Evolutionary conservation across 2,888 invertebrate genomes (phyloP), one percentile per base, ranked within the genome.

Genomic region (Leptinotarsa rubiginosa): DNA sequence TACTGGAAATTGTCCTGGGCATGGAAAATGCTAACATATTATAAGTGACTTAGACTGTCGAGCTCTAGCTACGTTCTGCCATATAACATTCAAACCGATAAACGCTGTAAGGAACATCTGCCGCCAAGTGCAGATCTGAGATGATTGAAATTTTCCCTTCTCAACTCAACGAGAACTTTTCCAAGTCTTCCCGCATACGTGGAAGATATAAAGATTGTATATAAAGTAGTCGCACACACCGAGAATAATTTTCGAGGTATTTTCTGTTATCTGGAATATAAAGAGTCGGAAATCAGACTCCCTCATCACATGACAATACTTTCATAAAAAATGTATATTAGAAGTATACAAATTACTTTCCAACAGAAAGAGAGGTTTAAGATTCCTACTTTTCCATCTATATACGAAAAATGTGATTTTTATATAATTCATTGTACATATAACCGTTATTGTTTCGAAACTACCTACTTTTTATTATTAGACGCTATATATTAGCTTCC

Each of bases 91-190:
- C 20, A 66, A 66, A 70, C 74, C 50, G 74, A 74, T 66, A 50
- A 75, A 70, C 64, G 69, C 70, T 76, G 76, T 76, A 71, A 50
- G 75, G 73, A 75, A 73, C 78, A 76, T 75, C 76, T 75, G 76
- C 73, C 73, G 78, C 76, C 76, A 78, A 74, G 72, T 54, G 70
- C 78, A 78, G 76, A 75, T 72, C 70, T 69, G 47, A 64, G 66
- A 72, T 78, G 76, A 78, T 76, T 78, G 78, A 76, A 76, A 75
- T 75, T 73, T 69, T 54, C 66, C 66, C 66, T 54, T 72, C 69
- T 20, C 47, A 59, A 73, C 65, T 41, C 52, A 52, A 50, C 52
- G 67, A 71, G 41, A 62, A 62, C 68, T 74, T 74, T 74, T 64
- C 74, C 65, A 54, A 50, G 54, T 71, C 65, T 41, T 64, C 71